Conservation (phyloP, 2,888 invertebrate genomes). For the Archaeoteleia sp. region DNA sequence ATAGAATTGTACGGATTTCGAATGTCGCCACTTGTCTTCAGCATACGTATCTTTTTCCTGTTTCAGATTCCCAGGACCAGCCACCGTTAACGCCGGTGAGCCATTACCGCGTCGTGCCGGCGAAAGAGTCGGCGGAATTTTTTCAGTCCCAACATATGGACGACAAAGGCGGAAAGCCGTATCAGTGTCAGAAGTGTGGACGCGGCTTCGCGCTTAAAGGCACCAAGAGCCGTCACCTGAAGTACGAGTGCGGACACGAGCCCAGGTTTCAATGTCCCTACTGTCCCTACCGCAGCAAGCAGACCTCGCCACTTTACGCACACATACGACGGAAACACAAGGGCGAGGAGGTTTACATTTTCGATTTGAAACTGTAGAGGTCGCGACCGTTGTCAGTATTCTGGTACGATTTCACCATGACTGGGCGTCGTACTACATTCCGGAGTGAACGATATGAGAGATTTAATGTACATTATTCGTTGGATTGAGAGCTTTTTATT, state of each 20-base stretch:
- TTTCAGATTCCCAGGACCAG: conserved; percentile 28
- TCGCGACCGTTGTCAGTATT: conserved; percentile 29
- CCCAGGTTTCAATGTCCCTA: conserved; percentile 68
- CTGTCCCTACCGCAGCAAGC: conserved; percentile 64
- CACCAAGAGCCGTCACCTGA: conserved; percentile 65
- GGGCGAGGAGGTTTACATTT: conserved; percentile 58
- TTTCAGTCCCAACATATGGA: conserved; percentile 16
- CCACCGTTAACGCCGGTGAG: not conserved
- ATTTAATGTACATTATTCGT: too few species aligned
- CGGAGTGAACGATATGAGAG: too few species aligned
- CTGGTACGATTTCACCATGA: too few species aligned
- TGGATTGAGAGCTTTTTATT: too few species aligned
- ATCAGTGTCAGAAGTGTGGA: conserved; percentile 67
- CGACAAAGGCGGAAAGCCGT: conserved; percentile 42
- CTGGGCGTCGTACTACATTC: too few species aligned
- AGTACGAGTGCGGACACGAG: conserved; percentile 68
- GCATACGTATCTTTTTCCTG: conserved; percentile 13
- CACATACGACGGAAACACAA: conserved; percentile 64
- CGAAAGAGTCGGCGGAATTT: conserved; percentile 12
- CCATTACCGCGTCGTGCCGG: conserved; percentile 32
- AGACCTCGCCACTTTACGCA: conserved; percentile 63
- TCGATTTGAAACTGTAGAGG: conserved; percentile 37
- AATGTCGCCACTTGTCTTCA: not conserved
- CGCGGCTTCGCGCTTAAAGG: conserved; percentile 65
- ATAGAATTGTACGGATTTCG: not conserved